Conservation (phyloP, 2,113 vertebrate species). For the Tautogolabrus adspersus region DNA sequence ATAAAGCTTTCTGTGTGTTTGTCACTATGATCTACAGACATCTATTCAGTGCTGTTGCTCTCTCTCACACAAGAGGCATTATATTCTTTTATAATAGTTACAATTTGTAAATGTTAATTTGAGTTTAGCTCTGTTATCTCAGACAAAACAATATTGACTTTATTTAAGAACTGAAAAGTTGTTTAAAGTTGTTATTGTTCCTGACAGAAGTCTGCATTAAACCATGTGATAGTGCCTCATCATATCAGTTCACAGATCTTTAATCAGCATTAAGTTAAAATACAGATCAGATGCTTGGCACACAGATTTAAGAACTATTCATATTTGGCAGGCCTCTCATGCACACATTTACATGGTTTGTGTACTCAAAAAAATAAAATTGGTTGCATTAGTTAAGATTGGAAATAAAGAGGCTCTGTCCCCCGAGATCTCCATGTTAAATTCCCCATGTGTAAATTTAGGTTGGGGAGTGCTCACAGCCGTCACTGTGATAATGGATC, state of each 20-base stretch:
- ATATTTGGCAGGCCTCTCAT: neutral
- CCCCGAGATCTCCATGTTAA: slow-evolving; percentile 2
- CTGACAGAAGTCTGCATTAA: neutral
- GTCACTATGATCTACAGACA: slow-evolving; percentile 39
- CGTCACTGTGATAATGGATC: slow-evolving; percentile 58
- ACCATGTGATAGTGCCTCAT: slow-evolving; percentile 2
- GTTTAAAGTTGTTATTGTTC: neutral
- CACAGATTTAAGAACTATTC: slow-evolving; percentile 17
- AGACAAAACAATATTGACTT: neutral
- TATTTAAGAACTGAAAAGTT: neutral
- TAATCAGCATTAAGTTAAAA: slow-evolving; percentile 6
- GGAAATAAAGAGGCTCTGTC: neutral
- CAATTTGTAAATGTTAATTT: slow-evolving; percentile 23
- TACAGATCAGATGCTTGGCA: slow-evolving; percentile 15
- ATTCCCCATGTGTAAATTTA: slow-evolving; percentile 31
- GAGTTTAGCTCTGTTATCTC: slow-evolving; percentile 21
- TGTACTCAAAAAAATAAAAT: neutral
- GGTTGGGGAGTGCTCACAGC: slow-evolving; percentile 26
- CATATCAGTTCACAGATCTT: slow-evolving; percentile 10
- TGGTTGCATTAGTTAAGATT: slow-evolving; percentile 1
- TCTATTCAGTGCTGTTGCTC: slow-evolving; percentile 34
- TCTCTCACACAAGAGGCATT: slow-evolving; percentile 53
- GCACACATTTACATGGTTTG: neutral
- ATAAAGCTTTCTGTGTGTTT: slow-evolving; percentile 25
- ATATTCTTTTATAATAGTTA: slow-evolving; percentile 34